These are phyloP conservation scores for Polyodon spathula DNA, from an alignment of 2,113 vertebrate species.

Conservation along the genomic window DNA sequence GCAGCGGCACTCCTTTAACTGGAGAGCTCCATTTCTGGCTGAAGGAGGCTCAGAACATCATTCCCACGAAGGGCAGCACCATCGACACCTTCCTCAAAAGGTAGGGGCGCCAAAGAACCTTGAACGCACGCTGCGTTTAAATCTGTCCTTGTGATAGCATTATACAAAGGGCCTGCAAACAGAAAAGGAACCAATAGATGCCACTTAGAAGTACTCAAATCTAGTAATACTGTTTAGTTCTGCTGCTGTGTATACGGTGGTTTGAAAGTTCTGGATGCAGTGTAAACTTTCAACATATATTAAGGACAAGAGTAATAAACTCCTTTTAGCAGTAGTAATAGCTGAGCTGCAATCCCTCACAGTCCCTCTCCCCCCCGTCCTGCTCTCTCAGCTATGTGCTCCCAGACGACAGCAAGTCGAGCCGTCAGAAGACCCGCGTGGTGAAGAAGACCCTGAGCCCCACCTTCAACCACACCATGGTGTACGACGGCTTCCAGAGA, in stretches of 20 bases:
- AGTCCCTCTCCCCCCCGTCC: background rate
- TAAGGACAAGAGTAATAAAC: too few species aligned
- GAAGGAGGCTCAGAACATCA: constrained; percentile 73
- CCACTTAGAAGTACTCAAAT: too few species aligned
- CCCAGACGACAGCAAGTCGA: constrained; percentile 75
- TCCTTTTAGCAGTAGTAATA: too few species aligned
- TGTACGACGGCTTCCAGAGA: constrained; percentile 83
- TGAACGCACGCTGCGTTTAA: too few species aligned
- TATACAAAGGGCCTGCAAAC: too few species aligned
- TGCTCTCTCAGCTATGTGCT: constrained; percentile 68
- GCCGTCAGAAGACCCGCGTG: constrained; percentile 77
- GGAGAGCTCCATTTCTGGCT: constrained; percentile 95
- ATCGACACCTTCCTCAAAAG: constrained; percentile 76
- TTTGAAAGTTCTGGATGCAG: too few species aligned
- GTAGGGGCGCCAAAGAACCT: constrained; percentile 38
- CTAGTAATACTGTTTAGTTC: too few species aligned
- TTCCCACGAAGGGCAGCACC: constrained; percentile 64
- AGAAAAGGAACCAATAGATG: too few species aligned
- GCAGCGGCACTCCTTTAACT: constrained; percentile 62
- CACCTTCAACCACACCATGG: constrained; percentile 94
- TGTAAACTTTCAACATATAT: too few species aligned
- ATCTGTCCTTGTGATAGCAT: too few species aligned
- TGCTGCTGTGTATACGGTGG: too few species aligned
- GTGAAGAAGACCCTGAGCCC: constrained; percentile 73
- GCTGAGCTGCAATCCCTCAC: too few species aligned